A percentile compares a stretch with the other conserved stretches of the same genome.
Evolutionary conservation across 2,888 invertebrate species (phyloP).

Genomic region (Drosophila antonietae): DNA sequence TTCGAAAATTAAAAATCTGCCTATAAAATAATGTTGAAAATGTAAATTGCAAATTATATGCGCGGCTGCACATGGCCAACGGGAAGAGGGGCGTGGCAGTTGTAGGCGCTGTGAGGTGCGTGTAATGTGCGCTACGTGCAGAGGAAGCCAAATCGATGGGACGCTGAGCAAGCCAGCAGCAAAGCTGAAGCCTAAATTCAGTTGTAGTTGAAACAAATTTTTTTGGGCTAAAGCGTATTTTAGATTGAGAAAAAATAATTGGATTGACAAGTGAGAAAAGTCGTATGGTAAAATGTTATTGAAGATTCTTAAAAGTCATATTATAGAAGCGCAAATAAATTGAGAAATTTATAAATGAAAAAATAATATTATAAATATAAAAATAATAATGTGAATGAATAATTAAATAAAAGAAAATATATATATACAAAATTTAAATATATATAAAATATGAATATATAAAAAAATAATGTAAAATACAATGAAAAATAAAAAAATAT

Average conservation of each 20-base stretch:
- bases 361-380: too few relatives aligned
- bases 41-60: constrained; percentile 61
- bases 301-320: too few relatives aligned
- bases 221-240: neutral
- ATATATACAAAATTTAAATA: neutral
- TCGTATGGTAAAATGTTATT: too few relatives aligned
- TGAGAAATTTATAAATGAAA: too few relatives aligned
- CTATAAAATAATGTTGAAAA: constrained; percentile 49
- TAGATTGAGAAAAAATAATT: constrained; percentile 4
- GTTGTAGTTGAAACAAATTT: neutral
- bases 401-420: neutral
- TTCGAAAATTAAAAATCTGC: constrained; percentile 16
- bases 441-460: neutral
- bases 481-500: too few relatives aligned
- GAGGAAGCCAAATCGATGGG: constrained; percentile 29
- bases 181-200: neutral
- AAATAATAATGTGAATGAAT: too few relatives aligned
- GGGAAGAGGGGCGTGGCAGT: neutral
- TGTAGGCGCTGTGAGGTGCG: constrained; percentile 34
- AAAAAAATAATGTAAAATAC: too few relatives aligned
- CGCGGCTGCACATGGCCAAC: constrained; percentile 34
- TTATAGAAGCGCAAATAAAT: neutral
- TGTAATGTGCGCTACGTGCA: constrained; percentile 60
- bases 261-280: neutral
- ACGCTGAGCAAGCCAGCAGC: neutral